Evolutionary conservation across 2,113 vertebrate genomes (phyloP).

Genomic region (Octodon degus): DNA sequence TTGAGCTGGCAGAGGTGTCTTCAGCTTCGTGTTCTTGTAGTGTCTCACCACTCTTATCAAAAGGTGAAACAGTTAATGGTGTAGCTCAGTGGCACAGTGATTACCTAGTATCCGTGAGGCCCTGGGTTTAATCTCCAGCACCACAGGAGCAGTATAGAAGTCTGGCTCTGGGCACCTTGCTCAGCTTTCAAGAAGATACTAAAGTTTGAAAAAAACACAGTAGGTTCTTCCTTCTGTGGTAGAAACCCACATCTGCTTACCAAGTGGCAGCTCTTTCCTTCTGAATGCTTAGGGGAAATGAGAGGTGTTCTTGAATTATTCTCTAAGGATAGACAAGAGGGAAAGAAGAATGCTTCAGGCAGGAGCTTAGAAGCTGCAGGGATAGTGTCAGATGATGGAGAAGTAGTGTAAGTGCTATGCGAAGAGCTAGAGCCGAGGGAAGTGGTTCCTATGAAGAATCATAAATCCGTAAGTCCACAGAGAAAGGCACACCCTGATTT

Average conservation of each 20-base stretch:
- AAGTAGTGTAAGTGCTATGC: not conserved
- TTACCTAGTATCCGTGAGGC: not conserved
- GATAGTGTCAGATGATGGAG: not conserved
- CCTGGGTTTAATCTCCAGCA: not conserved
- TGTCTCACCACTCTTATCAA: not conserved
- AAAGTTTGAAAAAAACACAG: not conserved
- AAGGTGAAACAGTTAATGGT: not conserved
- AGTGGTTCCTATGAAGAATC: too few species aligned
- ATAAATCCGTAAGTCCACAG: too few species aligned
- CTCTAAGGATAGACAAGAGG: not conserved
- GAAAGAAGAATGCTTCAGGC: not conserved
- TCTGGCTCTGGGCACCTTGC: not conserved
- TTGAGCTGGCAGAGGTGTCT: not conserved
- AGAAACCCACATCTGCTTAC: not conserved
- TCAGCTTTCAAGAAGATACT: not conserved
- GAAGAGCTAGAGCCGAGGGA: not conserved
- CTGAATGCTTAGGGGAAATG: not conserved
- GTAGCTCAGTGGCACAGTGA: not conserved
- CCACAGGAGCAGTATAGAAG: not conserved
- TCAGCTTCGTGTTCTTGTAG: not conserved
- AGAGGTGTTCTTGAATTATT: conserved; percentile 35
- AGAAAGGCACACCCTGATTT: not conserved
- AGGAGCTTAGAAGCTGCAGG: not conserved
- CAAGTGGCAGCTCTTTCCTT: conserved; percentile 5
- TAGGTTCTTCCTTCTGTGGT: not conserved